Evolutionary conservation across 2,113 vertebrate genomes (phyloP).

Genomic region (Patagioenas fasciata): DNA sequence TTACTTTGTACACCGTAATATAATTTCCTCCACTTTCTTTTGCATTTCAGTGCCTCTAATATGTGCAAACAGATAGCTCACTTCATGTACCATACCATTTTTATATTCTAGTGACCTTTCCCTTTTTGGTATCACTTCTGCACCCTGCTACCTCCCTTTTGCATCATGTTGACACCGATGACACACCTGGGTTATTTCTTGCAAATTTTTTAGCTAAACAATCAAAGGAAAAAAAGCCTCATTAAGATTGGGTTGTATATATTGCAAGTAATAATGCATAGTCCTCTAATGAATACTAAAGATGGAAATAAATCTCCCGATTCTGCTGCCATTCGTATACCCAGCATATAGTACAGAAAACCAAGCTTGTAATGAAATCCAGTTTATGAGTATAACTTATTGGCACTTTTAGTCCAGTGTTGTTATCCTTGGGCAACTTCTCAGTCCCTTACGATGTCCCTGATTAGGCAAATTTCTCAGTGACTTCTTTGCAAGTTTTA

Average conservation of each 20-base stretch:
- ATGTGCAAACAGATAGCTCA: constrained; percentile 6
- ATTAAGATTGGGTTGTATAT: constrained; percentile 67
- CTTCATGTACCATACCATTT: background rate
- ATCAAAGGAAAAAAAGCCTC: constrained; percentile 57
- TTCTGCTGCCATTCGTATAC: constrained; percentile 53
- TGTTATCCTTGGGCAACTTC: background rate
- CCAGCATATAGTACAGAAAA: constrained; percentile 43
- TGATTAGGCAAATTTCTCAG: background rate
- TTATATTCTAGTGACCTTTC: constrained; percentile 6
- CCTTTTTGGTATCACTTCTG: background rate
- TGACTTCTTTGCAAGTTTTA: background rate
- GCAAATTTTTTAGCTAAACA: constrained; percentile 45
- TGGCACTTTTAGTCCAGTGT: background rate
- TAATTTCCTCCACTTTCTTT: constrained; percentile 62
- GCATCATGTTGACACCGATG: background rate
- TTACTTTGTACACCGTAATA: constrained; percentile 75
- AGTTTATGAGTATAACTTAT: background rate
- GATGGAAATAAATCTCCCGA: constrained; percentile 71
- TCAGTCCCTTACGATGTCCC: background rate
- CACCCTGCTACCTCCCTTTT: background rate
- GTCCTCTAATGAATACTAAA: constrained; percentile 73
- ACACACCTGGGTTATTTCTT: background rate
- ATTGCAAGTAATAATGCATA: constrained; percentile 72
- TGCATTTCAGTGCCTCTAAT: constrained; percentile 45
- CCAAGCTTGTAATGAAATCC: background rate